Percentiles rank a stretch among this genome's conserved stretches.
phyloP scores from a whole-genome alignment of 2,888 invertebrate genomes.

The Lymantria monacha region DNA sequence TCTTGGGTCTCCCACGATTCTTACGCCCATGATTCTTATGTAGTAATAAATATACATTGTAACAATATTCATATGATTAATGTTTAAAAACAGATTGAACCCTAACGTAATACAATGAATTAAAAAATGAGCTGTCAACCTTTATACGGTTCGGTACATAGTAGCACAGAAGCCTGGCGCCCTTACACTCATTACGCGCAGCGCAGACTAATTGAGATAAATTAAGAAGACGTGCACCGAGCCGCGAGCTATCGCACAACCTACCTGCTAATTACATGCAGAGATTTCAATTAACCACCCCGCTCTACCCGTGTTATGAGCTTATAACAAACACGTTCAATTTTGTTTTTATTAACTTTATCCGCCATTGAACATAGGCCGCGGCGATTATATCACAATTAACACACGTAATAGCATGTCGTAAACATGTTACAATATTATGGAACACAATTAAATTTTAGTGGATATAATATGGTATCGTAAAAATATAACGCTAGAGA shows the following conservation, averaged over 20 bases:
- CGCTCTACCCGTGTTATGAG: constrained; percentile 43
- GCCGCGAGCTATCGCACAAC: constrained; percentile 63
- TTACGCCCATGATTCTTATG: no score
- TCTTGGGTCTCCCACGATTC: no score
- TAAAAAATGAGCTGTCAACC: constrained; percentile 36
- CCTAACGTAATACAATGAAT: constrained; percentile 26
- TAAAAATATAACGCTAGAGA: constrained; percentile 41
- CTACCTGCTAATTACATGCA: constrained; percentile 74
- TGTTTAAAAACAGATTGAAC: constrained; percentile 4
- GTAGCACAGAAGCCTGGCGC: constrained; percentile 42
- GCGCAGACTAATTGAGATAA: constrained; percentile 76
- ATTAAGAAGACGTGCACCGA: constrained; percentile 75
- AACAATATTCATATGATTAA: background rate
- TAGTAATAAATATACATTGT: no score
- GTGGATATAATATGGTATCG: constrained; percentile 50
- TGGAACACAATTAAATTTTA: constrained; percentile 54
- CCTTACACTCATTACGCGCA: constrained; percentile 73
- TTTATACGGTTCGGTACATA: constrained; percentile 33
- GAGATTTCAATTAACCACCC: constrained; percentile 68
- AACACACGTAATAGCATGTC: constrained; percentile 45
- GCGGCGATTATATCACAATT: constrained; percentile 51
- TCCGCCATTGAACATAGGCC: constrained; percentile 41
- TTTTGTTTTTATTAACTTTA: constrained; percentile 49
- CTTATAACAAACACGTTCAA: constrained; percentile 33
- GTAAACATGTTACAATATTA: constrained; percentile 43